Conservation (phyloP, 2,888 invertebrate genomes). For the Hypolimnas misippus region DNA sequence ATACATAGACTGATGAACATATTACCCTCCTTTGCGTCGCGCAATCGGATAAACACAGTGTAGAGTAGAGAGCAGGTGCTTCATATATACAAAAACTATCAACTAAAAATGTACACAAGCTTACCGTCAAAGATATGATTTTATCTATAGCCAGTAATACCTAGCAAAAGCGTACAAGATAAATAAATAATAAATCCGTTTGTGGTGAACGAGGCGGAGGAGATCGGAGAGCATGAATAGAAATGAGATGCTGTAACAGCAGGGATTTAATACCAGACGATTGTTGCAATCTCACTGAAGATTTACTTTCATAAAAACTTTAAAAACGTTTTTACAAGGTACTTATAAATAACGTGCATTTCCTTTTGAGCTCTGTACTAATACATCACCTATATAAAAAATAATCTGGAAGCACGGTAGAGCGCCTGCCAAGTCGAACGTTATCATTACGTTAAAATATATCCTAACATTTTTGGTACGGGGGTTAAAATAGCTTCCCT, state of each 20-base stretch:
- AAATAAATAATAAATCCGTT: conserved; percentile 21
- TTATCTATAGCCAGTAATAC: not conserved
- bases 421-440: too few species aligned
- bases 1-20: too few species aligned
- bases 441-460: too few species aligned
- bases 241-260: conserved; percentile 58
- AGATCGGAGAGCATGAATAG: conserved; percentile 50
- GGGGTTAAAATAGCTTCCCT: too few species aligned
- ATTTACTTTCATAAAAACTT: not conserved
- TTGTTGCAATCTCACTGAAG: not conserved
- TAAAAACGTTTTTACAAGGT: not conserved
- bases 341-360: not conserved
- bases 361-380: too few species aligned
- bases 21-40: too few species aligned
- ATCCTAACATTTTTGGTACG: too few species aligned
- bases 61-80: too few species aligned
- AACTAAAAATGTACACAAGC: not conserved
- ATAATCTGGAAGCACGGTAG: too few species aligned
- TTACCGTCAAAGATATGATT: not conserved
- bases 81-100: too few species aligned
- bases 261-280: conserved; percentile 47
- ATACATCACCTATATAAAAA: too few species aligned
- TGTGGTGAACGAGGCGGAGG: conserved; percentile 6
- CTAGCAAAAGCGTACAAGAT: not conserved
- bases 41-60: too few species aligned